These are phyloP conservation scores for Dufourea novaeangliae DNA, from an alignment of 1,140 invertebrate genomes.

Conservation along the genomic window DNA sequence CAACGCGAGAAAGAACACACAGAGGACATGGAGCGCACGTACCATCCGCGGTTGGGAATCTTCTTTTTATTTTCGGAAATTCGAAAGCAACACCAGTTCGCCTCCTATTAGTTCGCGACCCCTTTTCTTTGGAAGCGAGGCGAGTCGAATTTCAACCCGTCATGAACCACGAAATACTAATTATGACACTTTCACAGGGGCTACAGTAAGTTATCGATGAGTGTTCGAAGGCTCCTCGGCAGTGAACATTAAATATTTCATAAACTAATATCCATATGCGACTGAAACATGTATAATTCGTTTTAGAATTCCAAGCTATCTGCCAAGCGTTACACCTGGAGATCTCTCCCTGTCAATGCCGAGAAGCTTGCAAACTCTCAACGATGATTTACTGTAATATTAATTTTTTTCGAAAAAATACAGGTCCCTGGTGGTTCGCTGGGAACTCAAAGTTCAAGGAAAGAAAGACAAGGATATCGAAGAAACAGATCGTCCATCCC, in stretches of 20 bases:
- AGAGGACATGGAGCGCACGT: neutral
- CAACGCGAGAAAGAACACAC: constrained; percentile 13
- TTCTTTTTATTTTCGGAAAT: constrained; percentile 32
- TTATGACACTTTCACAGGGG: no score
- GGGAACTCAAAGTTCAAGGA: neutral
- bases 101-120: constrained; percentile 17
- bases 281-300: no score
- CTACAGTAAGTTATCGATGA: no score
- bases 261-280: no score
- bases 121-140: constrained; percentile 5
- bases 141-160: constrained; percentile 21
- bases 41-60: neutral
- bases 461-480: neutral
- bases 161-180: neutral
- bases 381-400: neutral
- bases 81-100: constrained; percentile 41
- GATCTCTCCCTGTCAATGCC: no score
- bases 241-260: no score
- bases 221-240: no score
- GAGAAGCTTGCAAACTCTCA: no score
- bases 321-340: no score
- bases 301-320: no score
- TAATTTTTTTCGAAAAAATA: constrained; percentile 2
- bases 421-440: neutral
- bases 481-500: constrained; percentile 13